Conservation (phyloP, 2,888 invertebrate species). For the Spisula subtruncata region DNA sequence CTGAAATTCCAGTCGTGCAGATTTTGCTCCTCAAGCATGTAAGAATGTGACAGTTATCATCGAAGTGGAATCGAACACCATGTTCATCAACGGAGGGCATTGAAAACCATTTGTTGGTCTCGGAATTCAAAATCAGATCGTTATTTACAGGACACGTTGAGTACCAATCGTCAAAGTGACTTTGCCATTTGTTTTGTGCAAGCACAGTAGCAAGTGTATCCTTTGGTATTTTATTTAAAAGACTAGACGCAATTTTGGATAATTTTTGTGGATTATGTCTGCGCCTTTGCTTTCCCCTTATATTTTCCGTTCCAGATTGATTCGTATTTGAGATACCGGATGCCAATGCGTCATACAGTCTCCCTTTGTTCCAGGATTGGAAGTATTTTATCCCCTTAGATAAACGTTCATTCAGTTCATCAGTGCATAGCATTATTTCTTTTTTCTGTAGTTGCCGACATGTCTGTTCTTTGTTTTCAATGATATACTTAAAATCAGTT, state of each 20-base stretch:
- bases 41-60: conserved; percentile 56
- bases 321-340: neutral
- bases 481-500: neutral
- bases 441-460: conserved; percentile 24
- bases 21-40: conserved; percentile 64
- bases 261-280: conserved; percentile 17
- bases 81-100: neutral
- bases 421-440: conserved; percentile 15
- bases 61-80: conserved; percentile 54
- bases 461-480: neutral
- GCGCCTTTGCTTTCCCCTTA: neutral
- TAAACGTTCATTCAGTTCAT: neutral
- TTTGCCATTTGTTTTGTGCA: conserved; percentile 2
- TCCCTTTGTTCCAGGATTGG: conserved; percentile 23
- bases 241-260: conserved; percentile 18
- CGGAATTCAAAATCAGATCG: neutral
- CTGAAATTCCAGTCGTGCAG: conserved; percentile 60
- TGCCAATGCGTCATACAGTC: neutral
- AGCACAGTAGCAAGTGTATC: neutral
- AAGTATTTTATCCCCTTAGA: neutral
- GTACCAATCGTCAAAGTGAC: neutral
- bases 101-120: conserved; percentile 35
- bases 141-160: neutral
- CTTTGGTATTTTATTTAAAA: conserved; percentile 31
- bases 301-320: too few relatives aligned